Evolutionary conservation across 2,888 invertebrate species (phyloP), one percentile per base, ranked within the genome.

Genomic region (Oscheius myriophilus): DNA sequence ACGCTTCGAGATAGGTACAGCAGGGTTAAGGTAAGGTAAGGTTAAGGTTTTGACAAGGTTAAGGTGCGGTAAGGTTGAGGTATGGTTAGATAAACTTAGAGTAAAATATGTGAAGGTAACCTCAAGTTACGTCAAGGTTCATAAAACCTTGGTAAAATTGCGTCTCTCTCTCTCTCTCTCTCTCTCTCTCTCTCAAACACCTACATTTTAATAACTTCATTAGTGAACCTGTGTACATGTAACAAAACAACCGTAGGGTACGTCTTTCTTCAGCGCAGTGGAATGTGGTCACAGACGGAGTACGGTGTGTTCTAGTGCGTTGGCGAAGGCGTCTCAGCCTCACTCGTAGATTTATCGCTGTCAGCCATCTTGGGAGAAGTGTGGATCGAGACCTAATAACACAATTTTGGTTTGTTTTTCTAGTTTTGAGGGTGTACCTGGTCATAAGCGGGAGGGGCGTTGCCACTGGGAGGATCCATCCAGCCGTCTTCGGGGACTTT

Each of bases 361-460:
- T 63, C 63, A 26, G 26, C 61, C 9, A 46, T 46, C 26, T 25
- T 61, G 25, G 63, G 63, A 39, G 63, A 52, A 11, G 41, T 21
- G 41, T 63, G 63, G 25, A 63, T 53, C 14, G 63, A 63, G 23
- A 63, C 63, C 49, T 49, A 21, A 49, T 18, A 11, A 49, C 9
- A 6, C 11, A 21, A 49, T 6, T 6, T 18, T 9, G 11, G 49
- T 21, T 3, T 6, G 3, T 49, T 49, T 49, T 18, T 18, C 3
- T 6, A 11, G 49, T n/a, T 9, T 6, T n/a, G 2, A 18, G 11
- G 49, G 49, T 49, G 12, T 26, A 73, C 66, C 63, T 73, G 73
- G 42, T 76, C 76, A 64, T 76, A 76, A 25, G 73, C 76, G 14
- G 76, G 76, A n/a, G 76, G 76, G 33, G 76, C 71, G 1, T 69